Percentiles rank a stretch among this genome's conserved stretches.
Conservation (phyloP, 2,797 vertebrate species). For the Pogonophryne albipinna region DNA sequence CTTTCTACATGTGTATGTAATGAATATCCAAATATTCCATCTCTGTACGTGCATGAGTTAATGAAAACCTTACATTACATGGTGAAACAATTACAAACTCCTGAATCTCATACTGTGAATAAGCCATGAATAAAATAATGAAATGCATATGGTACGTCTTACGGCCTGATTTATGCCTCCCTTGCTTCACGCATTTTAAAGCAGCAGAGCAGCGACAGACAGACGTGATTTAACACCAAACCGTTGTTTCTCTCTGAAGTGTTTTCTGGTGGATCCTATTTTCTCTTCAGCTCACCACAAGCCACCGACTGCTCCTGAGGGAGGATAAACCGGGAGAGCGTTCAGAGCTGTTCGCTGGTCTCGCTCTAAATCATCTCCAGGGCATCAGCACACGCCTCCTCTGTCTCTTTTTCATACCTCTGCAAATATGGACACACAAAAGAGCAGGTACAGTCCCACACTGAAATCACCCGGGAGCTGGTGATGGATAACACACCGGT, state of each 20-base stretch:
- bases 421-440: slow-evolving; percentile 32
- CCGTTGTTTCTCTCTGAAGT: slow-evolving; percentile 48
- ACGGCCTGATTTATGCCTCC: slow-evolving; percentile 54
- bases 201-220: slow-evolving; percentile 25
- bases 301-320: slow-evolving; percentile 59
- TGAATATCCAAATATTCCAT: slow-evolving; percentile 19
- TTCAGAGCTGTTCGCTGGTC: slow-evolving; percentile 51
- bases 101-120: slow-evolving; percentile 13
- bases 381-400: slow-evolving; percentile 64
- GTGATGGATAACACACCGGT: slow-evolving; percentile 68
- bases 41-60: slow-evolving; percentile 28
- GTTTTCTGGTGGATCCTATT: slow-evolving; percentile 61
- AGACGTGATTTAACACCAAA: slow-evolving; percentile 59
- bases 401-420: slow-evolving; percentile 35
- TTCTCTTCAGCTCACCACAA: slow-evolving; percentile 62
- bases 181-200: slow-evolving; percentile 45
- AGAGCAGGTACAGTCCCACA: slow-evolving; percentile 30
- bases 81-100: slow-evolving; percentile 48
- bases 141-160: slow-evolving; percentile 14
- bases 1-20: slow-evolving; percentile 39
- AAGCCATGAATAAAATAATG: slow-evolving; percentile 25
- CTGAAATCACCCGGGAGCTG: slow-evolving; percentile 57
- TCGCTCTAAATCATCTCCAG: slow-evolving; percentile 76
- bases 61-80: slow-evolving; percentile 44
- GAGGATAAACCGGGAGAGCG: slow-evolving; percentile 54